These are phyloP conservation scores for Stenolophus ochropezus DNA, from an alignment of 2,888 invertebrate genomes.

Conservation along the genomic window DNA sequence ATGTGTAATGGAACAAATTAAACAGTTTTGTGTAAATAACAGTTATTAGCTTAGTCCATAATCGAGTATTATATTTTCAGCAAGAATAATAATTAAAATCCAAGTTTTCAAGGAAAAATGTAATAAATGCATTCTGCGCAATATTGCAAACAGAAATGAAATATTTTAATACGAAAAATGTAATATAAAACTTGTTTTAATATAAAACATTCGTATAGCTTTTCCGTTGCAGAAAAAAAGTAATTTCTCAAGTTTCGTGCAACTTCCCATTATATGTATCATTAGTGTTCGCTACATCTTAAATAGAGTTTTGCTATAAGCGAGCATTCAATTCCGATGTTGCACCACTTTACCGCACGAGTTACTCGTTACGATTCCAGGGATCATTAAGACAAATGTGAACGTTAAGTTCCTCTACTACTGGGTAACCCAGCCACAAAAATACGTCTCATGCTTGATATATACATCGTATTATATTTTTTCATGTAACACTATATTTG, in stretches of 20 bases:
- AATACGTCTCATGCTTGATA: neutral
- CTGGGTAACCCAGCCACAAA: neutral
- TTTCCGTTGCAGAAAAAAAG: neutral
- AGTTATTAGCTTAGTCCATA: too few relatives aligned
- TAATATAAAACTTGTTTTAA: neutral
- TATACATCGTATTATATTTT: neutral
- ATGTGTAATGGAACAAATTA: too few relatives aligned
- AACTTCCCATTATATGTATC: neutral
- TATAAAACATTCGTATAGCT: neutral
- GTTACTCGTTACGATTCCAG: neutral
- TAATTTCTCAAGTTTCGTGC: neutral
- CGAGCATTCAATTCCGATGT: neutral
- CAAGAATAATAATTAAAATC: neutral
- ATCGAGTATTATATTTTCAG: neutral
- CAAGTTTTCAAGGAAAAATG: neutral
- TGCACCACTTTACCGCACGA: slow-evolving; percentile 15
- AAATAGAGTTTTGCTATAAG: neutral
- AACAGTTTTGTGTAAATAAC: too few relatives aligned
- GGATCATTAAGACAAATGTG: slow-evolving; percentile 4
- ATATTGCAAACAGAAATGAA: neutral
- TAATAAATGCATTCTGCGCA: neutral
- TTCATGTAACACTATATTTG: neutral
- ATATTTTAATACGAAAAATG: neutral
- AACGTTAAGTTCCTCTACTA: neutral
- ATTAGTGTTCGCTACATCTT: slow-evolving; percentile 2